A percentile compares a stretch with the other conserved stretches of the same genome.
Conservation (phyloP, 2,888 invertebrate genomes). For the Yponomeuta evonymella region DNA sequence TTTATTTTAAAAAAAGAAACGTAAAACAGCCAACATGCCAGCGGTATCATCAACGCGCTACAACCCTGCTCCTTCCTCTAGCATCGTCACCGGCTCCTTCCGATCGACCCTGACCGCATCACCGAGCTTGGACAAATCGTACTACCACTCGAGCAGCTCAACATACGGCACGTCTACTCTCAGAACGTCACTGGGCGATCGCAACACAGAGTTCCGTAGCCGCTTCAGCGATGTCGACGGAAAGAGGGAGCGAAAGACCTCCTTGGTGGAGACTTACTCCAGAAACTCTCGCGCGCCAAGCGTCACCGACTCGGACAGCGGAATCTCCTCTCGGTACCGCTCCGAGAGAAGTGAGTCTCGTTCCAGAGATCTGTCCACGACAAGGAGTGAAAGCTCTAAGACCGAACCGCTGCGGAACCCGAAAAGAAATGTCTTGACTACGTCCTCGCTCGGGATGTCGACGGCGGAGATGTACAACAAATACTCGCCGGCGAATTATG, state of each 20-base stretch:
- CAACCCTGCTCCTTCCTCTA: constrained; percentile 52
- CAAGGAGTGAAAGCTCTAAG: constrained; percentile 72
- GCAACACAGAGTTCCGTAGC: constrained; percentile 56
- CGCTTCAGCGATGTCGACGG: constrained; percentile 61
- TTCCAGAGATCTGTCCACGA: constrained; percentile 70
- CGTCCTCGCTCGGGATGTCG: constrained; percentile 74
- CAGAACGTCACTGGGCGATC: constrained; percentile 48
- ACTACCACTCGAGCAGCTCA: constrained; percentile 63
- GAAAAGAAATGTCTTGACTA: constrained; percentile 60
- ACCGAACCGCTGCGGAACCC: constrained; percentile 52
- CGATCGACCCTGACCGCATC: constrained; percentile 62
- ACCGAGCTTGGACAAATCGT: constrained; percentile 72
- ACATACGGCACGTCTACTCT: constrained; percentile 56
- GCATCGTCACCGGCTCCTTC: constrained; percentile 66
- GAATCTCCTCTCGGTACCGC: constrained; percentile 52
- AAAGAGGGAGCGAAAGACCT: constrained; percentile 57
- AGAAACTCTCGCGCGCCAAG: constrained; percentile 60
- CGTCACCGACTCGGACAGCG: constrained; percentile 66
- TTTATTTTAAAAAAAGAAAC: constrained; percentile 17
- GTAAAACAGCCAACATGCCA: constrained; percentile 60
- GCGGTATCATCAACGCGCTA: constrained; percentile 76
- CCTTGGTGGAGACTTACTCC: constrained; percentile 50
- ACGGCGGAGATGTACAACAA: constrained; percentile 83
- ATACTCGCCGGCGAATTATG: constrained; percentile 85
- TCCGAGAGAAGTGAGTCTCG: constrained; percentile 72